Conservation (phyloP, 2,113 vertebrate species). For the Podarcis muralis region DNA sequence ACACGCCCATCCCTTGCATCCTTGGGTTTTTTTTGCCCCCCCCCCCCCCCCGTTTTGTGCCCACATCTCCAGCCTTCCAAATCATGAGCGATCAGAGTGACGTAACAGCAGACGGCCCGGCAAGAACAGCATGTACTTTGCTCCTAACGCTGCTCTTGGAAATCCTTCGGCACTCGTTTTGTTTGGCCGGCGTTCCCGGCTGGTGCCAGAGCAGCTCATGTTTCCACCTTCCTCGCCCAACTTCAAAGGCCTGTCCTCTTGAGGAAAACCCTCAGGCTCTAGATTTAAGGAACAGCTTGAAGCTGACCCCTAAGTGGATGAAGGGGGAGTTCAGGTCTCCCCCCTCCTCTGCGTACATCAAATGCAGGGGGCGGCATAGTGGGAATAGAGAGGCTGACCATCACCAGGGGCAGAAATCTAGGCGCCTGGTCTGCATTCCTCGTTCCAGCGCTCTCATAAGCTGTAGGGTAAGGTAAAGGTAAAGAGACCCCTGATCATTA, state of each 20-base stretch:
- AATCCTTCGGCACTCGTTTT: conserved; percentile 2
- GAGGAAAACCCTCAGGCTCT: neutral
- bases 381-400: no score
- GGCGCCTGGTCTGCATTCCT: no score
- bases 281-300: neutral
- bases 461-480: no score
- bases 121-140: conserved; percentile 60
- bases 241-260: conserved; percentile 24
- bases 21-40: conserved; percentile 37
- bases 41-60: neutral
- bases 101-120: conserved; percentile 49
- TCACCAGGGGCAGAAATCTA: no score
- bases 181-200: conserved; percentile 18
- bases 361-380: no score
- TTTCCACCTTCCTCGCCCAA: conserved; percentile 15
- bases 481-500: no score
- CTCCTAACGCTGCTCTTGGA: conserved; percentile 50
- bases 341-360: neutral
- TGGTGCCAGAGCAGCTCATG: neutral
- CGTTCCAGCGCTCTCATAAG: no score
- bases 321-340: neutral
- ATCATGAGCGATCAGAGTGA: conserved; percentile 53
- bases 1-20: neutral
- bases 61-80: conserved; percentile 49
- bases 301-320: no score